Conservation (phyloP, 1,140 invertebrate species). For the Drosophila novamexicana region DNA sequence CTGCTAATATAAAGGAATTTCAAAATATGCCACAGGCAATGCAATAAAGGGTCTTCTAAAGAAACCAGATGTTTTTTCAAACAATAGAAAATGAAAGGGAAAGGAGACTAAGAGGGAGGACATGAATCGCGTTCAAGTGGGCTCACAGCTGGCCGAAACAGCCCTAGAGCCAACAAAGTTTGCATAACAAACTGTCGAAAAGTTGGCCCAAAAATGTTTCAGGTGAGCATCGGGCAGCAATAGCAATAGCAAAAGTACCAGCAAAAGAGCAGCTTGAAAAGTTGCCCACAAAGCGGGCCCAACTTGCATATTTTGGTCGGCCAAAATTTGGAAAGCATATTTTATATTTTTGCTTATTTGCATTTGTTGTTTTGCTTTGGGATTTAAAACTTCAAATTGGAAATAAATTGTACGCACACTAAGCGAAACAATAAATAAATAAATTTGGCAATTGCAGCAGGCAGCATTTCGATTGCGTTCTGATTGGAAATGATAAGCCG, state of each 20-base stretch:
- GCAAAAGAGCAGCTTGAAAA: conserved; percentile 58
- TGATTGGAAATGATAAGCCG: conserved; percentile 58
- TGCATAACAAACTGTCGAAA: conserved; percentile 70
- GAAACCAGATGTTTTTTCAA: conserved; percentile 31
- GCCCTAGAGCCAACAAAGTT: conserved; percentile 45
- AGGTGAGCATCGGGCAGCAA: conserved; percentile 59
- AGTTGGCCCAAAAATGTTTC: conserved; percentile 68
- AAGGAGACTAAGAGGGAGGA: conserved; percentile 9
- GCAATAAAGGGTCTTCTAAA: conserved; percentile 32
- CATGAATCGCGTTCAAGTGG: conserved; percentile 33
- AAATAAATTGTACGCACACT: conserved; percentile 42
- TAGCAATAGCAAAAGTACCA: conserved; percentile 8
- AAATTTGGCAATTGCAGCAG: conserved; percentile 33
- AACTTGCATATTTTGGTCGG: conserved; percentile 51
- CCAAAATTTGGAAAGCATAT: conserved; percentile 10
- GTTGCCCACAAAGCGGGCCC: conserved; percentile 54
- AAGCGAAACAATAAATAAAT: conserved; percentile 43
- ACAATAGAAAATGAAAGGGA: conserved; percentile 13
- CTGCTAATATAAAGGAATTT: conserved; percentile 19
- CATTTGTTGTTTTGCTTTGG: conserved; percentile 48
- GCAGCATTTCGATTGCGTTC: conserved; percentile 57
- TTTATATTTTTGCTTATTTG: conserved; percentile 39
- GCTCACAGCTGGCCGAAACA: conserved; percentile 22
- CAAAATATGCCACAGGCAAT: conserved; percentile 21
- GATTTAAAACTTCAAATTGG: conserved; percentile 72